Evolutionary conservation across 1,140 invertebrate species (phyloP), one percentile per base, ranked within the genome.

Genomic region (Agraylea sexmaculata): DNA sequence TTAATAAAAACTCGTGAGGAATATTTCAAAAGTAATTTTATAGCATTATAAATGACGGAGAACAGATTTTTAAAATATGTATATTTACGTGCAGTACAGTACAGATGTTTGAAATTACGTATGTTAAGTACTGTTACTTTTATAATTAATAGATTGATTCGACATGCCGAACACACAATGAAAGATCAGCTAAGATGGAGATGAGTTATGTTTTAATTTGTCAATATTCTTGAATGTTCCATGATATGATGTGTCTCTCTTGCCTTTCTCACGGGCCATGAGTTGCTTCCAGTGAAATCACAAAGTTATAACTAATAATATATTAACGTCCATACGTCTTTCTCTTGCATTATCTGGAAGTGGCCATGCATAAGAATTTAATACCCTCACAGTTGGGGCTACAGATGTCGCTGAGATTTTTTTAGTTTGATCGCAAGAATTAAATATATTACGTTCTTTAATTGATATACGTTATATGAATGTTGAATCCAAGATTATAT

Each of bases 201-300:
- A n/a, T n/a, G 43, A 43, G 46, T 49, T 46, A 40, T 41, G 47
- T 40, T 38, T 23, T 22, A 15, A 35, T 23, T 21, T 42, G 42
- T 41, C 47, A 32, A 49, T n/a, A n/a, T 49, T 49, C 43, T 49
- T 46, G 47, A 49, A 45, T 44, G 47, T 49, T 40, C 16, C 40
- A 45, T 28, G 47, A 49, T 49, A 49, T 49, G 47, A 42, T 40
- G 47, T 49, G 47, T 49, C 47, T 45, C 43, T 40, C 42, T 44
- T 29, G 43, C 46, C 46, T 49, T 45, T 49, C 42, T 48, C 46
- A 29, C 42, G 33, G 46, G 46, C 42, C 28, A 21, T 25, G 32
- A 29, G 34, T 40, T 28, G 29, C 30, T 32, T 31, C 42, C 30
- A 38, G 28, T 30, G n/a, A n/a, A n/a, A n/a, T n/a, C n/a, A n/a